phyloP scores from a whole-genome alignment of 2,888 invertebrate species.

The Drosophila ustulata region DNA sequence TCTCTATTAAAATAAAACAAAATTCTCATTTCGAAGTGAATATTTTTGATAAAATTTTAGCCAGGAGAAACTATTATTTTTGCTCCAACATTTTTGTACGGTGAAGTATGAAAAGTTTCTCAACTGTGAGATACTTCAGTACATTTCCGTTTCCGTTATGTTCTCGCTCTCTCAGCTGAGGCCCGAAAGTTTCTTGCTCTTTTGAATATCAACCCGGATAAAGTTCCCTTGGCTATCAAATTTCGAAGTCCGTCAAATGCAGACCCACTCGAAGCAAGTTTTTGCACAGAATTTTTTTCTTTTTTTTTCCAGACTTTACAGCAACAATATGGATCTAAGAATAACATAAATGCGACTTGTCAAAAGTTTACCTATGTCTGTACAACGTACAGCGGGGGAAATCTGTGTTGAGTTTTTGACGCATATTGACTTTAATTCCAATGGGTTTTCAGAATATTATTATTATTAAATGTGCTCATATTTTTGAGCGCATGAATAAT shows the following conservation, averaged over 20 bases:
- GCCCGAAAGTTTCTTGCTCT: conserved; percentile 51
- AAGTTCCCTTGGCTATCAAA: conserved; percentile 51
- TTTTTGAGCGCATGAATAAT: background rate
- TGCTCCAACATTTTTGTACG: conserved; percentile 37
- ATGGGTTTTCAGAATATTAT: conserved; percentile 16
- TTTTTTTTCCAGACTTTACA: conserved; percentile 12
- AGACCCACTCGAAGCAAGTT: conserved; percentile 45
- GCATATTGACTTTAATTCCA: conserved; percentile 58
- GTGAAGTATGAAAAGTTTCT: conserved; percentile 48
- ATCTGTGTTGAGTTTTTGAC: conserved; percentile 38
- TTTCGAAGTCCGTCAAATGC: conserved; percentile 65
- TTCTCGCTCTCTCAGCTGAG: conserved; percentile 31
- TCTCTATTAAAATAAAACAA: conserved; percentile 30
- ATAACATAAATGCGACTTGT: conserved; percentile 38
- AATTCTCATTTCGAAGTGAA: conserved; percentile 9
- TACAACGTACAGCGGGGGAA: conserved; percentile 36
- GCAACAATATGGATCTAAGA: conserved; percentile 26
- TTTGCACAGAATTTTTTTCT: conserved; percentile 12
- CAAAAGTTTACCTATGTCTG: conserved; percentile 36
- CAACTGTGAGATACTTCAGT: conserved; percentile 54
- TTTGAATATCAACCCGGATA: conserved; percentile 57
- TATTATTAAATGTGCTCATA: conserved; percentile 16
- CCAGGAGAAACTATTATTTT: conserved; percentile 54
- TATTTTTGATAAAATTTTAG: conserved; percentile 26
- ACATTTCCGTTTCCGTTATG: conserved; percentile 60